Evolutionary conservation across 2,797 vertebrate species (phyloP).

Genomic region (Myotis vivesi): DNA sequence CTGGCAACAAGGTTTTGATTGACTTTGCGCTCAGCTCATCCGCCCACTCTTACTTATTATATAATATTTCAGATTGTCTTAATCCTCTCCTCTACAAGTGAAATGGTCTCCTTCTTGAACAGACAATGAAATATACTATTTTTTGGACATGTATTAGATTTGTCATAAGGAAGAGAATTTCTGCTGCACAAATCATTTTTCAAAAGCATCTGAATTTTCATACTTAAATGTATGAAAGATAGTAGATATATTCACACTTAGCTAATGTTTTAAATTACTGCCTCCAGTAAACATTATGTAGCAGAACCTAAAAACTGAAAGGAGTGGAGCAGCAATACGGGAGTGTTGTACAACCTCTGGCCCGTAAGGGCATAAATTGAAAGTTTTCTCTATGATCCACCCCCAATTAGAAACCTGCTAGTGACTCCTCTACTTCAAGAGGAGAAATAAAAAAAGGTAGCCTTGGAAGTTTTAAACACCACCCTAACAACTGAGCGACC

Average conservation of each 20-base stretch:
- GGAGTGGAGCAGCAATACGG: neutral
- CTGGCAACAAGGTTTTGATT: neutral
- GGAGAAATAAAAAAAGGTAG: neutral
- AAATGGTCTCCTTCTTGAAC: neutral
- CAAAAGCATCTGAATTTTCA: neutral
- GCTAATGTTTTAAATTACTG: neutral
- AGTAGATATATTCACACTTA: neutral
- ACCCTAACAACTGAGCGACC: neutral
- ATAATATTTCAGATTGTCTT: neutral
- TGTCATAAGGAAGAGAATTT: neutral
- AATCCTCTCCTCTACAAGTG: neutral
- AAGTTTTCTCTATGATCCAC: neutral
- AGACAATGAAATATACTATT: neutral
- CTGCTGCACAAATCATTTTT: neutral
- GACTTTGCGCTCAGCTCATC: neutral
- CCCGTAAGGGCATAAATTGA: neutral
- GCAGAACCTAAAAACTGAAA: neutral
- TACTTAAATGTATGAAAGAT: neutral
- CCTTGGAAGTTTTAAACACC: neutral
- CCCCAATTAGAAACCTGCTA: neutral
- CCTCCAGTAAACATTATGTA: neutral
- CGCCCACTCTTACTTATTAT: neutral
- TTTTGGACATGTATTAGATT: neutral
- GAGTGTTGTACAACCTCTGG: neutral
- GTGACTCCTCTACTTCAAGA: conserved; percentile 3